phyloP scores from a whole-genome alignment of 92 coral and sea anemone genomes.

The Epizoanthus rinbou region DNA sequence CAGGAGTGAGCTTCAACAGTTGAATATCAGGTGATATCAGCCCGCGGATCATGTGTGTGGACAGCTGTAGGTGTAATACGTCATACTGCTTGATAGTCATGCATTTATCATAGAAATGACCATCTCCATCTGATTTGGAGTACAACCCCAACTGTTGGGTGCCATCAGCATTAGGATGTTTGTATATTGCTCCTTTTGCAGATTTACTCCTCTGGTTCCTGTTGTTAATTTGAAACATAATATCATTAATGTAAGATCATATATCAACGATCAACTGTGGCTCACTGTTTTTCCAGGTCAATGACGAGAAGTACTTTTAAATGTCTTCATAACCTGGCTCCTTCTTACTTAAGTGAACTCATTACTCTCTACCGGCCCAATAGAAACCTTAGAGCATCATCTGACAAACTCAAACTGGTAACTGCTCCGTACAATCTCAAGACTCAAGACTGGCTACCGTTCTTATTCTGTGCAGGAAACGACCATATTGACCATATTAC shows the following conservation, averaged over 20 bases:
- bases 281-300: too few relatives aligned
- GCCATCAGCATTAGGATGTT: constrained; percentile 29
- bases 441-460: too few relatives aligned
- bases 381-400: too few relatives aligned
- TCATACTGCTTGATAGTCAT: constrained; percentile 62
- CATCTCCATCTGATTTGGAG: constrained; percentile 32
- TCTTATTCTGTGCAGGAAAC: too few relatives aligned
- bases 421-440: too few relatives aligned
- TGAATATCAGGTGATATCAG: constrained; percentile 78
- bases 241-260: too few relatives aligned
- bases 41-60: constrained; percentile 70
- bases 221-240: background rate
- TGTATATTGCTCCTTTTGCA: background rate
- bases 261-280: background rate
- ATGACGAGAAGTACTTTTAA: too few relatives aligned
- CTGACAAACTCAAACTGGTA: too few relatives aligned
- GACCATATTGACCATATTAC: too few relatives aligned
- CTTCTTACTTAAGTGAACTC: too few relatives aligned
- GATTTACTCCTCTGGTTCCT: constrained; percentile 1
- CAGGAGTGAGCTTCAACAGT: constrained; percentile 63
- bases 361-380: too few relatives aligned
- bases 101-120: constrained; percentile 57
- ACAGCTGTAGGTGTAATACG: constrained; percentile 74
- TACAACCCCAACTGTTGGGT: background rate
- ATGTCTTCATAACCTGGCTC: too few relatives aligned